Conservation (phyloP, 2,113 vertebrate genomes). For the Cisticola juncidis region DNA sequence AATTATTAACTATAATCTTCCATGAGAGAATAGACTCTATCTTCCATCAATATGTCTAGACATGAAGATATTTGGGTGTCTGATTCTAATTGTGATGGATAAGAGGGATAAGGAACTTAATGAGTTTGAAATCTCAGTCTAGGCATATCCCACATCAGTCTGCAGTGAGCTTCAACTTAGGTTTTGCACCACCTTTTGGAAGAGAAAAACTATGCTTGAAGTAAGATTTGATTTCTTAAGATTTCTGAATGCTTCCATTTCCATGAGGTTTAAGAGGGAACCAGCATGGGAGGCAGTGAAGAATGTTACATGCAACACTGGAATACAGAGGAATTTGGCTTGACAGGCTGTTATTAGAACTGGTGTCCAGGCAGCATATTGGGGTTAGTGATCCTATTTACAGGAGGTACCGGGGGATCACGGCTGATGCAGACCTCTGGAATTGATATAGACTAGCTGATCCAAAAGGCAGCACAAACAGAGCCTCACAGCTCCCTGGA, state of each 20-base stretch:
- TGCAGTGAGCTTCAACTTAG: not conserved
- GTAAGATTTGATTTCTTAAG: not conserved
- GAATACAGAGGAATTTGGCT: not conserved
- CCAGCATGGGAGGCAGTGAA: not conserved
- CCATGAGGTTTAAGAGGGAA: not conserved
- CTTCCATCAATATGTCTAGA: constrained; percentile 22
- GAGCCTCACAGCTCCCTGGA: not conserved
- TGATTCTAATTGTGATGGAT: not conserved
- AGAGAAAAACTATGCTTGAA: not conserved
- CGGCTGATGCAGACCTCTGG: not conserved
- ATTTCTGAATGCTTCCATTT: not conserved
- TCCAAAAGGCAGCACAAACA: not conserved
- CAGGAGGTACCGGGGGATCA: not conserved
- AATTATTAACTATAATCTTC: constrained; percentile 30
- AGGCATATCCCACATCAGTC: not conserved
- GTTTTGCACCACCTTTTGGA: not conserved
- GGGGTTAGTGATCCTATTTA: constrained; percentile 48
- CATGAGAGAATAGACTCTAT: not conserved
- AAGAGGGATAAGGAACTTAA: not conserved
- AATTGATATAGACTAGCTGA: constrained; percentile 28
- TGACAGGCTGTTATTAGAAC: not conserved
- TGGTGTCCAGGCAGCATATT: constrained; percentile 12
- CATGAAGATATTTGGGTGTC: not conserved
- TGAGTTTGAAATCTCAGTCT: not conserved
- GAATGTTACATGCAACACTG: not conserved